Conservation (phyloP, 2,888 invertebrate species). For the Rhingia campestris region DNA sequence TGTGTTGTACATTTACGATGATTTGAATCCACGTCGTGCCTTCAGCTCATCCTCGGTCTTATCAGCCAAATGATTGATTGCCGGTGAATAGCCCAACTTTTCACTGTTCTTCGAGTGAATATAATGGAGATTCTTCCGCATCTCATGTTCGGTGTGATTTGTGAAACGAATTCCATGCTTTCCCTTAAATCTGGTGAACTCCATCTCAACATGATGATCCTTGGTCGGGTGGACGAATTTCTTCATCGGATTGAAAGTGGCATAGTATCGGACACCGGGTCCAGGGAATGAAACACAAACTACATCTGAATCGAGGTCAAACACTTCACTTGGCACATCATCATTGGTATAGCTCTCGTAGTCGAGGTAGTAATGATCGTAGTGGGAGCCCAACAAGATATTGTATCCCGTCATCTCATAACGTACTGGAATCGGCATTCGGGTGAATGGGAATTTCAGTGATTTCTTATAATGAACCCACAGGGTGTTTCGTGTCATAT, state of each 20-base stretch:
- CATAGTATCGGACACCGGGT: slow-evolving; percentile 91
- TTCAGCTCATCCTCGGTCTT: slow-evolving; percentile 89
- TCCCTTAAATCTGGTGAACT: slow-evolving; percentile 88
- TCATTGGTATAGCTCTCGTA: slow-evolving; percentile 88
- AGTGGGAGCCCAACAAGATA: slow-evolving; percentile 95
- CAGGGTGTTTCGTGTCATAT: no score
- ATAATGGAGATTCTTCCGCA: slow-evolving; percentile 90
- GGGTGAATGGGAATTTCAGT: slow-evolving; percentile 81
- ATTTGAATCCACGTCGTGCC: slow-evolving; percentile 87
- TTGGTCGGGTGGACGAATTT: slow-evolving; percentile 92
- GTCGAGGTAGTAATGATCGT: slow-evolving; percentile 95
- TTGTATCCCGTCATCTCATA: slow-evolving; percentile 98
- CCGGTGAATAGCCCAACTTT: slow-evolving; percentile 88
- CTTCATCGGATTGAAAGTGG: slow-evolving; percentile 96
- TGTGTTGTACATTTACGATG: slow-evolving; percentile 87
- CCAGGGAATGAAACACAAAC: slow-evolving; percentile 92
- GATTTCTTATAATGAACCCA: slow-evolving; percentile 91
- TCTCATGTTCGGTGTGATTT: slow-evolving; percentile 86
- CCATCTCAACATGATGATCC: slow-evolving; percentile 89
- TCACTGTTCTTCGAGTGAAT: slow-evolving; percentile 92
- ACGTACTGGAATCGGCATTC: slow-evolving; percentile 88
- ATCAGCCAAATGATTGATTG: slow-evolving; percentile 95
- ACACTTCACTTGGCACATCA: slow-evolving; percentile 87
- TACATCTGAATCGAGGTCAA: slow-evolving; percentile 86
- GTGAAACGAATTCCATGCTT: slow-evolving; percentile 89